Evolutionary conservation across 2,888 invertebrate genomes (phyloP).

Genomic region (Leucania comma): DNA sequence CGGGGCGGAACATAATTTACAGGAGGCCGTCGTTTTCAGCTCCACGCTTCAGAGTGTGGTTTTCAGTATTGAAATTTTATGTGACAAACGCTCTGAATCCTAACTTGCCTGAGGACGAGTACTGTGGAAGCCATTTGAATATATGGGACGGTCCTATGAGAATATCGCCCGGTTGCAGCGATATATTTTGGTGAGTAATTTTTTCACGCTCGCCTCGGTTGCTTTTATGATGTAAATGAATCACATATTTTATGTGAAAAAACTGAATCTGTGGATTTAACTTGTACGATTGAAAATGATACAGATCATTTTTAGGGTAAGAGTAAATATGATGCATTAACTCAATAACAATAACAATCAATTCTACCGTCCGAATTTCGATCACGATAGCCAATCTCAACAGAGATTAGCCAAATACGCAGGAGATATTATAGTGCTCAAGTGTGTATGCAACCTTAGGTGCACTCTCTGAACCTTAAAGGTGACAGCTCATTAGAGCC

Average conservation of each 20-base stretch:
- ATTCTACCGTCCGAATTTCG: no score
- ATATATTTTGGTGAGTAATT: conserved; percentile 94
- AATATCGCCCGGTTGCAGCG: conserved; percentile 94
- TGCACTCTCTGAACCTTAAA: no score
- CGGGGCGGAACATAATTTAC: conserved; percentile 90
- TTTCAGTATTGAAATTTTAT: conserved; percentile 96
- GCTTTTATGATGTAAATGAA: conserved; percentile 43
- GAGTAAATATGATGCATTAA: not conserved
- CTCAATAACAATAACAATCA: no score
- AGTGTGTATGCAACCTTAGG: no score
- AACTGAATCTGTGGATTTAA: not conserved
- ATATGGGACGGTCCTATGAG: conserved; percentile 96
- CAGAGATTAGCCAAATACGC: no score
- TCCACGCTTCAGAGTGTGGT: conserved; percentile 95
- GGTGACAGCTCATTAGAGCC: no score
- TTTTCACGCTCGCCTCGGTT: conserved; percentile 39
- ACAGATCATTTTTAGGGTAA: not conserved
- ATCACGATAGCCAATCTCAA: no score
- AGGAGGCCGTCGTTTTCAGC: conserved; percentile 91
- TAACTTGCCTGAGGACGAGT: conserved; percentile 93
- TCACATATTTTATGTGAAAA: conserved; percentile 11
- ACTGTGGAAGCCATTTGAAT: conserved; percentile 95
- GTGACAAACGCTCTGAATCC: conserved; percentile 92
- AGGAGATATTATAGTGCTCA: no score
- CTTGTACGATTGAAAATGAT: not conserved